Evolutionary conservation across 2,797 vertebrate species (phyloP), one percentile per base, ranked within the genome.

Genomic region (Typhlichthys eigenmanni): DNA sequence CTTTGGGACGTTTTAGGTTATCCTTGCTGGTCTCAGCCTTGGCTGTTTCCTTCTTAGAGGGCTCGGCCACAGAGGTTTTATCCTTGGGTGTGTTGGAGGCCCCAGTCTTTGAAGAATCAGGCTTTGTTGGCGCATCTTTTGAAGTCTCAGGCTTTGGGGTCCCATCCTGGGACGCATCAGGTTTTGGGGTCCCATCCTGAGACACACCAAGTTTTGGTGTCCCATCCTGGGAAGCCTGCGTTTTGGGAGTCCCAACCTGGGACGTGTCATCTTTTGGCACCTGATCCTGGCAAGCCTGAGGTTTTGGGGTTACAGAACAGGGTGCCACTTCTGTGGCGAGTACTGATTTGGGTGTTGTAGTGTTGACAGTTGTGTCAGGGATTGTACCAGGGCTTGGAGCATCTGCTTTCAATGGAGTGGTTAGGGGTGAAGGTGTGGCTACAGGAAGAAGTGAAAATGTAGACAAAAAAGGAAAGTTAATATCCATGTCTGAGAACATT

Each of bases 401-500:
- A 5, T 79, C 32, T 0, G 78, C 47, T 74, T 69, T 80, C 1
- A 71, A 45, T 13, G 80, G 66, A 62, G 66, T 78, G 5, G 67
- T 52, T 12, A 64, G 55, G 58, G 81, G 48, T 2, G 70, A 52
- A 62, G 68, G 13, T 2, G 68, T 64, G 10, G 70, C 62, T 13
- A 46, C 47, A 2, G 75, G 65, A 63, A 57, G 72, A 16, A 34
- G 10, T 51, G 72, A 61, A 72, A 87, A 83, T 0, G 62, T 65
- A 12, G 78, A 32, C 1, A 76, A 72, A 54, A 82, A 55, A 0
- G 87, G 72, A 0, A 64, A 47, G 17, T 90, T 85, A 84, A 86
- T 86, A 1, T 84, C 85, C 0, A 86, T 72, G 69, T 89, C 93
- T 62, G 86, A 84, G 54, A 91, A 90, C 70, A 69, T 92, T 66